A percentile compares a stretch with the other conserved stretches of the same genome.
Conservation (phyloP, 2,113 vertebrate species). For the Mionectes macconnelli region DNA sequence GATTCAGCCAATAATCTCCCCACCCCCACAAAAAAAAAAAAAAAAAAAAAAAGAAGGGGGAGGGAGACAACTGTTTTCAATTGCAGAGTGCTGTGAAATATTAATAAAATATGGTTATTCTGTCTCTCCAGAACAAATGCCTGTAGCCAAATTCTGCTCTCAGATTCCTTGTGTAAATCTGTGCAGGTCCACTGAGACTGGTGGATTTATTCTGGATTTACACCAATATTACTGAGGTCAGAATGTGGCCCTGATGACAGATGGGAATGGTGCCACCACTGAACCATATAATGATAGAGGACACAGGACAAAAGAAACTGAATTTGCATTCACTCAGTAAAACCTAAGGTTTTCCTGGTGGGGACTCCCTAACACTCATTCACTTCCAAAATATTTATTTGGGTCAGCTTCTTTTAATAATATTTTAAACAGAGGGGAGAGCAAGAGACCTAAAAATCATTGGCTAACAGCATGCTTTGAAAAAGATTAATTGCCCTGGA, state of each 20-base stretch:
- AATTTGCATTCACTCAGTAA: background rate
- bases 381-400: background rate
- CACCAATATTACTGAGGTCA: constrained; percentile 32
- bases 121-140: constrained; percentile 50
- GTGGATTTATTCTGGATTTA: constrained; percentile 54
- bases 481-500: background rate
- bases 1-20: background rate
- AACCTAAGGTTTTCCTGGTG: background rate
- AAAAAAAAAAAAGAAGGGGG: background rate
- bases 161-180: constrained; percentile 55
- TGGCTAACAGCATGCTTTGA: background rate
- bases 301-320: background rate
- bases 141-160: constrained; percentile 51
- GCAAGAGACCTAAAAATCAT: background rate
- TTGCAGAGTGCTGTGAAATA: constrained; percentile 67
- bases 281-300: background rate
- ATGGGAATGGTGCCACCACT: background rate
- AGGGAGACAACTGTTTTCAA: constrained; percentile 68
- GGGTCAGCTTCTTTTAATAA: background rate
- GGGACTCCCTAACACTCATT: background rate
- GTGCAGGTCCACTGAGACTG: constrained; percentile 48
- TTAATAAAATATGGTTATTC: constrained; percentile 66
- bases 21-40: background rate
- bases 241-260: constrained; percentile 32
- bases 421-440: background rate